Evolutionary conservation across 2,113 vertebrate species (phyloP).

Genomic region (Sardina pilchardus): DNA sequence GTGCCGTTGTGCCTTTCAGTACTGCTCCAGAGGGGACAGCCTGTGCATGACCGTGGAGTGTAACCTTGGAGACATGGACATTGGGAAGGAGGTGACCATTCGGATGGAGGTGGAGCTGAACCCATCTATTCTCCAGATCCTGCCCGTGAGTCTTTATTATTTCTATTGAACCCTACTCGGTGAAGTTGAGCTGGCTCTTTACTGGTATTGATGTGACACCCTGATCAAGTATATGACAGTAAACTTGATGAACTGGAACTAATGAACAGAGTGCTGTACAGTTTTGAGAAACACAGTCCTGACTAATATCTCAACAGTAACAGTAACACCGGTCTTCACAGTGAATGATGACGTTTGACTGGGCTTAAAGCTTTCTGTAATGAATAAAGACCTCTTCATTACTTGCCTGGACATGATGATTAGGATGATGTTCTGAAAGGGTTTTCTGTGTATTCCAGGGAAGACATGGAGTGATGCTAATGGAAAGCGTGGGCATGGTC

Average conservation of each 20-base stretch:
- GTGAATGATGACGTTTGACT: too few species aligned
- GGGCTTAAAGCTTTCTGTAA: too few species aligned
- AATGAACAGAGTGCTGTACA: too few species aligned
- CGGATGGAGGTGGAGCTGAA: conserved; percentile 82
- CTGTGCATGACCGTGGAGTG: conserved; percentile 82
- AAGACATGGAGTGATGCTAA: conserved; percentile 72
- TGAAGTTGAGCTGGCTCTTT: too few species aligned
- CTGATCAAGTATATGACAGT: too few species aligned
- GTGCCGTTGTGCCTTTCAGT: conserved; percentile 66
- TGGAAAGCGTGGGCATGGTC: conserved; percentile 71
- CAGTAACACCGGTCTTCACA: neutral
- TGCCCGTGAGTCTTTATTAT: conserved; percentile 43
- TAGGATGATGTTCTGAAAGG: too few species aligned
- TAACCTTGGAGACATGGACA: conserved; percentile 84
- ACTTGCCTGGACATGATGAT: too few species aligned
- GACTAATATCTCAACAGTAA: neutral
- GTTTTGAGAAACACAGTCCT: neutral
- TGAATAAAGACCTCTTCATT: too few species aligned
- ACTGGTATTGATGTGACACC: too few species aligned
- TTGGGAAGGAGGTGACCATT: conserved; percentile 79
- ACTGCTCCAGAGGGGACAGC: conserved; percentile 76
- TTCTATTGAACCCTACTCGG: too few species aligned
- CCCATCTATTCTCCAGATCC: conserved; percentile 73
- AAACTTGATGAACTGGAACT: too few species aligned
- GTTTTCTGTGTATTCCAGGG: conserved; percentile 70